Percentiles rank a stretch among this genome's conserved stretches.
Conservation (phyloP, 2,113 vertebrate genomes). For the Bufo gargarizans region DNA sequence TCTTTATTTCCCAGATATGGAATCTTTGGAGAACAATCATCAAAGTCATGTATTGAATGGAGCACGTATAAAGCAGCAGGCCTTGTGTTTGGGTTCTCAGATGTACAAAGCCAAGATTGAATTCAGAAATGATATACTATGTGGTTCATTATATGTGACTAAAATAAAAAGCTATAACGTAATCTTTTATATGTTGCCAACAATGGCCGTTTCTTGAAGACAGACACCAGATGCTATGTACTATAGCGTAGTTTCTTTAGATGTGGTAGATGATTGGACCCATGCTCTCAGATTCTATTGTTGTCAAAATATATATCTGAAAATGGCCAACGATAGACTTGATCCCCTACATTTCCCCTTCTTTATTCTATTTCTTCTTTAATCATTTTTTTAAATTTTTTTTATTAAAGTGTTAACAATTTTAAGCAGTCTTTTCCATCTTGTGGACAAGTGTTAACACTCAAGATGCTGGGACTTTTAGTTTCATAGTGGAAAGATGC, state of each 20-base stretch:
- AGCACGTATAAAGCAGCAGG: background rate
- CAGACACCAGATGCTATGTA: conserved; percentile 22
- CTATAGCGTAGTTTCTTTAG: background rate
- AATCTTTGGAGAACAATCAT: conserved; percentile 11
- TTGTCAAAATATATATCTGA: background rate
- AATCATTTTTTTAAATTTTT: too few species aligned
- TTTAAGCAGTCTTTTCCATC: too few species aligned
- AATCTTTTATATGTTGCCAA: conserved; percentile 32
- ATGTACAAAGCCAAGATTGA: conserved; percentile 26
- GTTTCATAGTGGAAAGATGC: too few species aligned
- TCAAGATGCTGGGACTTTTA: too few species aligned
- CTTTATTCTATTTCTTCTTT: too few species aligned
- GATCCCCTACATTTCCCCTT: too few species aligned
- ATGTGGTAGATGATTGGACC: background rate
- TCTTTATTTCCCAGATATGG: conserved; percentile 9
- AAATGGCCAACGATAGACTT: too few species aligned
- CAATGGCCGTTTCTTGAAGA: conserved; percentile 14
- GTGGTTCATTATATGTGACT: background rate
- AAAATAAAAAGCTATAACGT: background rate
- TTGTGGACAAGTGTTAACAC: too few species aligned
- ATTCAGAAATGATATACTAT: conserved; percentile 36
- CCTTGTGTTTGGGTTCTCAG: conserved; percentile 7
- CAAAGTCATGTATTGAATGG: conserved; percentile 1
- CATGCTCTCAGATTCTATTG: background rate
- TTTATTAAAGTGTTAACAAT: too few species aligned